Conservation (phyloP, 2,797 vertebrate species). For the Mormyrus hasselquistii region DNA sequence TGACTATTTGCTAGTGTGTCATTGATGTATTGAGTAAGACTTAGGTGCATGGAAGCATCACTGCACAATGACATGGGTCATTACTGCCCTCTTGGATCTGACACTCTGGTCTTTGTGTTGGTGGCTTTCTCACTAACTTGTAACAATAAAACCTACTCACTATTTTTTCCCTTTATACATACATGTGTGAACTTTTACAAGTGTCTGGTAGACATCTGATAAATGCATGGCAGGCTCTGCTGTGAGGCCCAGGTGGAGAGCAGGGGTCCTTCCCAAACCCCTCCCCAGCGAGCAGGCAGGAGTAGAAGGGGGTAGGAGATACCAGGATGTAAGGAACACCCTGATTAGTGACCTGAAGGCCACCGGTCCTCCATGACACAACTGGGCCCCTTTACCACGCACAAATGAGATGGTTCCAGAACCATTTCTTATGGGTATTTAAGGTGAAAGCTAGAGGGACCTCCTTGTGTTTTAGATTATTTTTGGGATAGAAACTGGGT, state of each 20-base stretch:
- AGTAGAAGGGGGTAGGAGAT: neutral
- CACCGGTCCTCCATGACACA: neutral
- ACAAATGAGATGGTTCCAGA: neutral
- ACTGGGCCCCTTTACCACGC: neutral
- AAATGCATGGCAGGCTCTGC: neutral
- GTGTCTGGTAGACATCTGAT: neutral
- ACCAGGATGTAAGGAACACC: neutral
- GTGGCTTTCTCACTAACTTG: neutral
- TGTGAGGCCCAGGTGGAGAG: neutral
- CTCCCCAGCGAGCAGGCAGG: neutral
- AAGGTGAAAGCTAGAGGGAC: slow-evolving; percentile 7
- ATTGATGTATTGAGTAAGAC: neutral
- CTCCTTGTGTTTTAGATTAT: slow-evolving; percentile 22
- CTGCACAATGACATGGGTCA: neutral
- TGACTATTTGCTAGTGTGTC: neutral
- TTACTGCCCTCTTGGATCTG: neutral
- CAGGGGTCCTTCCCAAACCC: neutral
- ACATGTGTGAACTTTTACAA: neutral
- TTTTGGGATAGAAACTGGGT: slow-evolving; percentile 23
- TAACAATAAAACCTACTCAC: neutral
- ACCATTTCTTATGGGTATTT: neutral
- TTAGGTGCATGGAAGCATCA: neutral
- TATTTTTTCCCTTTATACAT: neutral
- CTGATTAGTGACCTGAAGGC: neutral
- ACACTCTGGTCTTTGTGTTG: neutral